Conservation (phyloP, 2,113 vertebrate genomes). For the Leptobrachium leishanense region DNA sequence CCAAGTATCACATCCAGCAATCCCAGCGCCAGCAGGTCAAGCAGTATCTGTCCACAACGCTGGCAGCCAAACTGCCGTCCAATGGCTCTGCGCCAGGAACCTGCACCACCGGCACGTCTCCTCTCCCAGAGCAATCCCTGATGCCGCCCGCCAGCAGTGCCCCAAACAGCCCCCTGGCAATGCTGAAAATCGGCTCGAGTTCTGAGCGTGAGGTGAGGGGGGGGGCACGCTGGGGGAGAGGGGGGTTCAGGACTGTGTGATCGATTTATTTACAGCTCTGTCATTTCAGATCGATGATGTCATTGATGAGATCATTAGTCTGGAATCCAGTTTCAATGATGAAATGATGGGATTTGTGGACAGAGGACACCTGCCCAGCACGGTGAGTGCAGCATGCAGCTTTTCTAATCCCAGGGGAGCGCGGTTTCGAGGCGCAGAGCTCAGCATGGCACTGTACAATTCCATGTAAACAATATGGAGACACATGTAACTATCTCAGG, state of each 20-base stretch:
- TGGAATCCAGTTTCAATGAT: conserved; percentile 90
- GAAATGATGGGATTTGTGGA: conserved; percentile 84
- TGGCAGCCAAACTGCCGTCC: conserved; percentile 73
- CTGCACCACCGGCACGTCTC: conserved; percentile 59
- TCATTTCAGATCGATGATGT: conserved; percentile 81
- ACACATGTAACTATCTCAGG: too few species aligned
- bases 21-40: conserved; percentile 84
- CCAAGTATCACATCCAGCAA: conserved; percentile 84
- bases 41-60: conserved; percentile 83
- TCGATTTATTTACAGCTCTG: neutral
- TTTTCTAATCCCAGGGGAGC: too few species aligned
- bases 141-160: conserved; percentile 66
- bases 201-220: conserved; percentile 78
- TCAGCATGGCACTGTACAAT: too few species aligned
- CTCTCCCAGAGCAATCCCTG: conserved; percentile 62
- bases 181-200: conserved; percentile 82
- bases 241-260: neutral
- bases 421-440: too few species aligned
- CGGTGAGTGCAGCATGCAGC: conserved; percentile 63
- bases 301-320: conserved; percentile 89
- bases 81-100: conserved; percentile 69
- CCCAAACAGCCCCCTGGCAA: conserved; percentile 84
- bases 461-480: too few species aligned
- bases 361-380: conserved; percentile 80
- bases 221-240: neutral